Base-by-base conservation (phyloP, 2,113 vertebrate species). In the Odontophorus gujanensis region DNA sequence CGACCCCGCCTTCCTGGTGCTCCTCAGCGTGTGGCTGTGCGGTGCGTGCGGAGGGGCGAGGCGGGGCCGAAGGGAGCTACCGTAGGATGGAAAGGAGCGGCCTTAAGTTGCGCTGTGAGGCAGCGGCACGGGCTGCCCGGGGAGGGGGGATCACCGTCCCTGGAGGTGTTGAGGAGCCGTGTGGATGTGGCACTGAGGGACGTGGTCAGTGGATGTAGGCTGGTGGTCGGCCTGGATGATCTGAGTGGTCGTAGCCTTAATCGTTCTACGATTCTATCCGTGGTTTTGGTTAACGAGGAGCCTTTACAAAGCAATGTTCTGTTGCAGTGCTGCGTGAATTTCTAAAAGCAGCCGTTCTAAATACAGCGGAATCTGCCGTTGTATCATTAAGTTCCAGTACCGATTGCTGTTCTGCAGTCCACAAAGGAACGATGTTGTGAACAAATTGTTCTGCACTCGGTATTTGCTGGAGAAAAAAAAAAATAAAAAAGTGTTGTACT, bases 11-110 rank as follows among this genome's bases (percentile, higher is more conserved):
- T 99, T 99, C 94, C 96, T 99, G 45, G 99, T 99, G 4, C 97
- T 99, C 22, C 98, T 99, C 94, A 99, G 99, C 94, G 83, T 99
- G 94, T 99, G 99, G 99, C 98, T 99, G 8, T 99, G 99, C 13
- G 99, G 99, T 99, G 93, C 97, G 98, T 96, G 80, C 15, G 0
- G 34, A 26, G 51, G 50, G 25, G 26, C 7, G 50, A 53, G 50
- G 50, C 14, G 53, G 53, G 53, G 53, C 53, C 38, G 38, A 38
- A 38, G 38, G 38, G 38, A 7, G 38, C 38, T 38, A 38, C 38
- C 38, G 7, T 7, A 26, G 50, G 14, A 9, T 53, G 51, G 16
- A 26, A 53, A 28, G 15, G 9, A 16, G 15, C 9, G 26, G 51
- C 26, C 26, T 28, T 9, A 28, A 16, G 26, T 53, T 28, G 51